These are phyloP conservation scores for Hippopotamus amphibius DNA, from an alignment of 2,113 vertebrate species.

Conservation along the genomic window DNA sequence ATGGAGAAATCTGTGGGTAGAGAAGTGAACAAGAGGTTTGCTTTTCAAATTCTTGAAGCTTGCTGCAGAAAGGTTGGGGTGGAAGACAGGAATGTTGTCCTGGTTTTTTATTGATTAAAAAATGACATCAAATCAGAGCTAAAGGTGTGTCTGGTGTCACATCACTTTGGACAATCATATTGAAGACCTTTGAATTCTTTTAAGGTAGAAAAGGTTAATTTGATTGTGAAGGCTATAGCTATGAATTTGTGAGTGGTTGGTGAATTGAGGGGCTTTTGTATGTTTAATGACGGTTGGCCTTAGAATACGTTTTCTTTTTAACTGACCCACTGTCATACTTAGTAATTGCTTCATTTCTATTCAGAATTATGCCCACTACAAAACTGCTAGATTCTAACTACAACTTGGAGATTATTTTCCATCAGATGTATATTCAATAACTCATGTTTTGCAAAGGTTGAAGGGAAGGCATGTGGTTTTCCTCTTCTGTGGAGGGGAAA, in stretches of 20 bases:
- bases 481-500: conserved; percentile 36
- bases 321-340: neutral
- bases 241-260: conserved; percentile 8
- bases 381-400: conserved; percentile 52
- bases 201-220: conserved; percentile 36
- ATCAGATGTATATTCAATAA: conserved; percentile 36
- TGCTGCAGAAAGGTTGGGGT: neutral
- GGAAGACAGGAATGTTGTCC: neutral
- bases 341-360: conserved; percentile 58
- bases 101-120: conserved; percentile 36
- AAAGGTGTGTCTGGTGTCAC: neutral
- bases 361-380: conserved; percentile 37
- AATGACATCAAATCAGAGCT: neutral
- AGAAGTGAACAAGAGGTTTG: conserved; percentile 2
- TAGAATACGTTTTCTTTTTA: conserved; percentile 38
- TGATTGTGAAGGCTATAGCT: conserved; percentile 35
- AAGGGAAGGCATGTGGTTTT: neutral
- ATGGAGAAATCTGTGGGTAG: neutral
- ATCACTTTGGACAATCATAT: neutral
- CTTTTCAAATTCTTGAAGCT: conserved; percentile 46
- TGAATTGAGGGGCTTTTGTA: conserved; percentile 37
- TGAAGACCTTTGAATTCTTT: conserved; percentile 30
- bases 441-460: conserved; percentile 32
- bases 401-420: conserved; percentile 42
- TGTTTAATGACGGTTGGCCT: neutral